Percentiles rank a stretch among this genome's conserved stretches.
Evolutionary conservation across 2,888 invertebrate species (phyloP).

Genomic region (Glyphotaelius pellucidus): DNA sequence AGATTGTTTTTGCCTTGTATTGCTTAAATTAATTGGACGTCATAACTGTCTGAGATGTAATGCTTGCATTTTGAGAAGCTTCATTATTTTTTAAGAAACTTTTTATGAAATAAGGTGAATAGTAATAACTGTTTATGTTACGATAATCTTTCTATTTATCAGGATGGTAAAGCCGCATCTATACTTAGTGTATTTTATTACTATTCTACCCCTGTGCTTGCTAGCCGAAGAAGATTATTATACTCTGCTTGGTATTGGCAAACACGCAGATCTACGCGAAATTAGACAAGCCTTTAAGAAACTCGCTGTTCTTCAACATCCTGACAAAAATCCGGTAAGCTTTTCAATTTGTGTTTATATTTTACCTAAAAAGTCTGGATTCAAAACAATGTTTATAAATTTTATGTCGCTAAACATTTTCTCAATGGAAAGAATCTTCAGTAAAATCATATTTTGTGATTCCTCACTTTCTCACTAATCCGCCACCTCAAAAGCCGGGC

Average conservation of each 20-base stretch:
- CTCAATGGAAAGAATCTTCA: background rate
- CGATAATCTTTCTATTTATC: background rate
- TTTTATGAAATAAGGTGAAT: background rate
- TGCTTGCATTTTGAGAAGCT: background rate
- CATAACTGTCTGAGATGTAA: background rate
- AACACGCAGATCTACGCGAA: conserved; percentile 82
- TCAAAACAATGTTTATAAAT: background rate
- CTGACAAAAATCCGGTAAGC: conserved; percentile 83
- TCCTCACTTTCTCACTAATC: too few relatives aligned
- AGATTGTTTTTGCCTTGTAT: background rate
- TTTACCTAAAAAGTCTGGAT: background rate
- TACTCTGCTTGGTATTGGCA: conserved; percentile 81
- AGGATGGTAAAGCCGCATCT: conserved; percentile 35
- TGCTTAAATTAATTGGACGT: background rate
- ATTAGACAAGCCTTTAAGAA: conserved; percentile 88
- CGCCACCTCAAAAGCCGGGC: too few relatives aligned
- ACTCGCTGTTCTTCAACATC: conserved; percentile 84
- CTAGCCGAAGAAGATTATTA: conserved; percentile 77
- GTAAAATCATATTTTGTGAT: too few relatives aligned
- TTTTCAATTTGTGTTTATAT: background rate
- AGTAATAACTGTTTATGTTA: background rate
- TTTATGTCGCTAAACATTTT: background rate
- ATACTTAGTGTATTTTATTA: conserved; percentile 33
- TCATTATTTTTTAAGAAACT: background rate
- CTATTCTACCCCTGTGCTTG: conserved; percentile 36